Evolutionary conservation across 2,797 vertebrate species (phyloP), one percentile per base, ranked within the genome.

Genomic region (Miichthys miiuy): DNA sequence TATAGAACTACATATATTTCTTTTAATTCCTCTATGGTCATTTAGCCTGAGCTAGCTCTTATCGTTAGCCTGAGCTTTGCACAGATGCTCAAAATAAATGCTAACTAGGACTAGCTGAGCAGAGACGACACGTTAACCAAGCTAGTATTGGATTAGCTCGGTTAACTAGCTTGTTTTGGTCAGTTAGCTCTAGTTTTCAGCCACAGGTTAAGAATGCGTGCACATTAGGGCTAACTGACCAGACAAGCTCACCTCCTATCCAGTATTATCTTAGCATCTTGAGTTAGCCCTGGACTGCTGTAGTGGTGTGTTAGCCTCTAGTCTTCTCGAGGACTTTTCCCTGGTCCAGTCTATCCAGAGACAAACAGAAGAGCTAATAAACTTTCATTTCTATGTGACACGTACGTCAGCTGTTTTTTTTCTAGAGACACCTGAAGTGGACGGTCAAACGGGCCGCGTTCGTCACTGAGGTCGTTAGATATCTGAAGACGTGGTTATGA

Each of bases 231-330:
- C 34, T 34, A 34, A 34, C 8, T 8, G 8, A 9, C 34, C 34
- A 34, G 34, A 38, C 34, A 9, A 38, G 34, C 7, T 38, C 34
- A 2, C 8, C 34, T 6, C 34, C 34, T 9, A 38, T 55, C 20
- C 81, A 87, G 83, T 87, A 82, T 86, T 88, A 79, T 61, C 20
- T 1, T 2, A 16, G 25, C 66, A 5, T 61, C 27, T 50, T n/a
- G 67, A 69, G 66, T 80, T 58, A 42, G 62, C 66, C 34, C 64
- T 56, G 62, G 63, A 65, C 34, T 11, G 42, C 67, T 58, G 74
- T 27, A 47, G 66, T 23, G 23, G 47, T 1, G 6, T 51, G 67
- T 21, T 69, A 41, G 14, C 42, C 6, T 20, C 2, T 38, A 38
- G 16, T 50, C 20, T 38, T 41, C 48, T 41, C 9, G 21, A 48